Percentiles rank a stretch among this genome's conserved stretches.
These are phyloP conservation scores for Ochotona princeps DNA, from an alignment of 2,113 vertebrate genomes.

Conservation along the genomic window DNA sequence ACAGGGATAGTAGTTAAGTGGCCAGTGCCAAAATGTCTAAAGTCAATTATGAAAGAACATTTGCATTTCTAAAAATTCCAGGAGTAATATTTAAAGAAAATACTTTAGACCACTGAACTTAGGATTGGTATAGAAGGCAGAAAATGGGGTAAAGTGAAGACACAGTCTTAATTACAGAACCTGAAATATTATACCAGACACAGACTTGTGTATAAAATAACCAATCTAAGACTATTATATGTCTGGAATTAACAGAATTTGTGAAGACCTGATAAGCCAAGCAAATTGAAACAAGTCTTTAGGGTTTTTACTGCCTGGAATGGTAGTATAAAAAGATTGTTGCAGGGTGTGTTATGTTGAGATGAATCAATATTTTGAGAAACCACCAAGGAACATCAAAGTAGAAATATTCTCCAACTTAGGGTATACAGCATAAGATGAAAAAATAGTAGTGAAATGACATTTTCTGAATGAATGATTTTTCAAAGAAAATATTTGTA, in stretches of 20 bases:
- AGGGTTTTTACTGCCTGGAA: conserved; percentile 14
- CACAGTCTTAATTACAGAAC: background rate
- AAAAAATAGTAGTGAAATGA: background rate
- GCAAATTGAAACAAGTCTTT: background rate
- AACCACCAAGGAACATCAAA: background rate
- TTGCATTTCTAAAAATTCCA: background rate
- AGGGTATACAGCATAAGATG: background rate
- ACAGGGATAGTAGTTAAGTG: background rate
- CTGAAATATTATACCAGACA: background rate
- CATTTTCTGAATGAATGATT: background rate
- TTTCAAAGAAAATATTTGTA: background rate
- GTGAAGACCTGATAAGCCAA: background rate
- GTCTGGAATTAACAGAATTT: background rate
- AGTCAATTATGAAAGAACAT: conserved; percentile 10
- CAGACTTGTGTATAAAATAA: background rate
- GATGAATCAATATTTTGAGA: conserved; percentile 4
- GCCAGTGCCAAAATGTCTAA: background rate
- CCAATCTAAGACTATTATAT: background rate
- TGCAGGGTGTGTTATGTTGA: background rate
- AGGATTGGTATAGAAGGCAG: background rate
- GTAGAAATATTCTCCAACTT: background rate
- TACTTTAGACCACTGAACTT: background rate
- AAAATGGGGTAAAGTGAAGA: conserved; percentile 5
- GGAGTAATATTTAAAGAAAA: conserved; percentile 2
- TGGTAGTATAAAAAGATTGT: background rate